Conservation (phyloP, 2,113 vertebrate genomes). For the Gymnarchus niloticus region DNA sequence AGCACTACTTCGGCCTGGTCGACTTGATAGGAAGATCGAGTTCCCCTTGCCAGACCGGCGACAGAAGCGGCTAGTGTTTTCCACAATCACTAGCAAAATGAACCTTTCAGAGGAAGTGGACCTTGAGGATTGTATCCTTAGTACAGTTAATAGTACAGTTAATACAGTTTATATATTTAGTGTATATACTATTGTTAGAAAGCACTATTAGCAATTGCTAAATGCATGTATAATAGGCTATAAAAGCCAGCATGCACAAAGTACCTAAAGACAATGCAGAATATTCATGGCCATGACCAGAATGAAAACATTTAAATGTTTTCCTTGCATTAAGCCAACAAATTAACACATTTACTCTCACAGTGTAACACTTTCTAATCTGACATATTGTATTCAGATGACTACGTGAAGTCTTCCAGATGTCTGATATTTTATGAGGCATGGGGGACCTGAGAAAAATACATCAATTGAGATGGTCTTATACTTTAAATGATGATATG, state of each 20-base stretch:
- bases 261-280: background rate
- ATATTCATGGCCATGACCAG: background rate
- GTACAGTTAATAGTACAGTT: background rate
- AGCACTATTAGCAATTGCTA: background rate
- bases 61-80: conserved; percentile 87
- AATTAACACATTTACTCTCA: too few species aligned
- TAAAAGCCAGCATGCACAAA: background rate
- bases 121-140: conserved; percentile 91
- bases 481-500: too few species aligned
- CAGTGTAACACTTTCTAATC: too few species aligned
- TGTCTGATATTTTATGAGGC: too few species aligned
- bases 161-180: background rate
- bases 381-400: too few species aligned
- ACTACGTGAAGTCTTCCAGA: too few species aligned
- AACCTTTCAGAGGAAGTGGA: conserved; percentile 93
- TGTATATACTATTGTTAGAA: background rate
- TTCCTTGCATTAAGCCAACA: too few species aligned
- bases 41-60: conserved; percentile 87
- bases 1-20: conserved; percentile 79
- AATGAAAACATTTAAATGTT: too few species aligned
- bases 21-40: conserved; percentile 88
- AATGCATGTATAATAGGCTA: background rate
- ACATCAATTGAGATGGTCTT: too few species aligned
- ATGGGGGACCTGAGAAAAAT: too few species aligned
- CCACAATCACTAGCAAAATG: conserved; percentile 94